Base-by-base conservation (phyloP, 2,113 vertebrate genomes). In the Hippolais icterina region DNA sequence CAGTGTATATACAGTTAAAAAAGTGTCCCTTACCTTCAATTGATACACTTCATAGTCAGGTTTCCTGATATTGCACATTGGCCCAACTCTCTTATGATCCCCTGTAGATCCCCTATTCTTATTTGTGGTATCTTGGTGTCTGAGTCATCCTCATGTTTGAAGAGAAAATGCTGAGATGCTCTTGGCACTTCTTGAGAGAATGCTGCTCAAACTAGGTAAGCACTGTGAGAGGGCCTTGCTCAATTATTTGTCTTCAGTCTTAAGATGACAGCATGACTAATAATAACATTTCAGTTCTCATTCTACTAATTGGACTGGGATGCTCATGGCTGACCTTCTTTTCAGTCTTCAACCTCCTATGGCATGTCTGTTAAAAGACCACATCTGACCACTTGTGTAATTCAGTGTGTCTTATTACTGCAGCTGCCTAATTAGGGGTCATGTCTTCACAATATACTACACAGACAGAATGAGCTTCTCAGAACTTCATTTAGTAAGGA, bases 211-310 rank as follows among this genome's bases (percentile, higher is more conserved):
- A 78, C 33, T 9, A 57, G n/a, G 39, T 57, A 74, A 83, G 25
- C 7, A 76, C n/a, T 1, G 0, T 66, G 50, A 93, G 24, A n/a
- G 18, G 65, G 18, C 47, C 89, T 90, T 86, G 31, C 60, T 88
- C 60, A 65, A 66, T 74, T 76, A 50, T 84, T 90, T 83, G 33
- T 50, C 28, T 57, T 83, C 41, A 53, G 11, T 66, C 24, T 72
- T 76, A 79, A 84, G 28, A 47, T 56, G n/a, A 78, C 69, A 90
- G 25, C 59, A 65, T 28, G 35, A 76, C 78, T 85, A 87, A 92
- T 96, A 94, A 87, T 74, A 89, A 84, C 28, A 77, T 92, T 94
- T 96, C 61, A 70, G 52, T 91, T 90, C 70, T 87, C 19, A 71
- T 84, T 61, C 60, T 89, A 47, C 77, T 93, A 95, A 97, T 89